Base-by-base conservation (phyloP, 2,888 invertebrate species). In the Timandra comae region DNA sequence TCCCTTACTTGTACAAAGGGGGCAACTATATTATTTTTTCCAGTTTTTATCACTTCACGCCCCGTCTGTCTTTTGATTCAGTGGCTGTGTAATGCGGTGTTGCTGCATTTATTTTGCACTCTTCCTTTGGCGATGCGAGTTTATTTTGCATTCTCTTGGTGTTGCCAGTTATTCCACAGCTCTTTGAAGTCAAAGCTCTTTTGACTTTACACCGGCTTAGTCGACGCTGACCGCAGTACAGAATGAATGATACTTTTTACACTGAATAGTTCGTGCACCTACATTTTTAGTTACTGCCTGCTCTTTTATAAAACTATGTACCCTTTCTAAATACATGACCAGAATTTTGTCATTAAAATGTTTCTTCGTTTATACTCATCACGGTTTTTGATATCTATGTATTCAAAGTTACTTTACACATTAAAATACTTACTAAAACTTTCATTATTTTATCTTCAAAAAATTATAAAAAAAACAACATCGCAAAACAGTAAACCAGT, bases 181-280 rank as follows among this genome's bases (percentile, higher is more conserved):
- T 69, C 84, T 85, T 85, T 85, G 84, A 85, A 77, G 79, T 79
- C 68, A 77, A 79, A 77, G 75, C 74, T 71, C 81, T 77, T 80
- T 84, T 81, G 77, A 79, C 67, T 76, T 64, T 57, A 66, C 61
- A 41, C 60, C 54, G 63, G 70, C 64, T 64, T 64, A 63, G 66
- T 63, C 55, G 57, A 45, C 50, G 68, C 72, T 80, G 78, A 78
- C 79, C 80, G 74, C 76, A 64, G 54, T 51, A 55, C 50, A 56
- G 62, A 64, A 63, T 76, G 63, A 75, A 74, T 75, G 76, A 73
- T 74, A 74, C 66, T 67, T 73, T 67, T 70, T 65, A 59, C 65
- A 46, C 47, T 72, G 74, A 74, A 73, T 70, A 70, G 69, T 59
- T 50, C 41, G 46, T 49, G 52, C 48, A 52, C 52, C 56, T 34